Conservation (phyloP, 37 sponge, comb jelly and placozoan genomes). For the Chondrosia reniformis region DNA sequence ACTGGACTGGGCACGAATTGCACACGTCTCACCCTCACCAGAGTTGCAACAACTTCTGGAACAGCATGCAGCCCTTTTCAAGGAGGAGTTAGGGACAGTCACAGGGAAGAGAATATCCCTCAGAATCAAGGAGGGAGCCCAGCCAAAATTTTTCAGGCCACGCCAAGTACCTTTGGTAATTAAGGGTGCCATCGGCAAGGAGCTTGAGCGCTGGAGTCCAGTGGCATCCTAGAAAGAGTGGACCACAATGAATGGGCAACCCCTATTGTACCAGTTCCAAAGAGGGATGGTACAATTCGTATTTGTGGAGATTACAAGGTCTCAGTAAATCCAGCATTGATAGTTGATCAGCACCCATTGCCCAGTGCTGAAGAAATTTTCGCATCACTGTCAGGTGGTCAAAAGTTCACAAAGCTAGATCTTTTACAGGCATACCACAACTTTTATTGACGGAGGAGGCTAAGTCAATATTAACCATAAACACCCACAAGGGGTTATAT, state of each 20-base stretch:
- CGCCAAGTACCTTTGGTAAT: neutral
- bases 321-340: too few relatives aligned
- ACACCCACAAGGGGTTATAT: too few relatives aligned
- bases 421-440: too few relatives aligned
- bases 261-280: neutral
- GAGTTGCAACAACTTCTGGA: neutral
- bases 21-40: neutral
- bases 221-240: neutral
- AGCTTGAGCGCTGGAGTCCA: neutral
- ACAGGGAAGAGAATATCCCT: neutral
- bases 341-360: too few relatives aligned
- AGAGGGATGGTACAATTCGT: too few relatives aligned
- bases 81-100: neutral
- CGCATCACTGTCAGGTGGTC: too few relatives aligned
- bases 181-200: neutral
- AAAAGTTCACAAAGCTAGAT: too few relatives aligned
- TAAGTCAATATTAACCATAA: too few relatives aligned
- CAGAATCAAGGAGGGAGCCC: neutral
- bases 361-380: too few relatives aligned
- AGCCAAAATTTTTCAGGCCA: neutral
- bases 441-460: too few relatives aligned
- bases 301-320: too few relatives aligned
- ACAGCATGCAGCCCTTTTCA: neutral
- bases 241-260: neutral
- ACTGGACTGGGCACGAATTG: neutral